Percentiles rank a stretch among this genome's conserved stretches.
Evolutionary conservation across 1,140 invertebrate genomes (phyloP).

Genomic region (Neodiprion lecontei): DNA sequence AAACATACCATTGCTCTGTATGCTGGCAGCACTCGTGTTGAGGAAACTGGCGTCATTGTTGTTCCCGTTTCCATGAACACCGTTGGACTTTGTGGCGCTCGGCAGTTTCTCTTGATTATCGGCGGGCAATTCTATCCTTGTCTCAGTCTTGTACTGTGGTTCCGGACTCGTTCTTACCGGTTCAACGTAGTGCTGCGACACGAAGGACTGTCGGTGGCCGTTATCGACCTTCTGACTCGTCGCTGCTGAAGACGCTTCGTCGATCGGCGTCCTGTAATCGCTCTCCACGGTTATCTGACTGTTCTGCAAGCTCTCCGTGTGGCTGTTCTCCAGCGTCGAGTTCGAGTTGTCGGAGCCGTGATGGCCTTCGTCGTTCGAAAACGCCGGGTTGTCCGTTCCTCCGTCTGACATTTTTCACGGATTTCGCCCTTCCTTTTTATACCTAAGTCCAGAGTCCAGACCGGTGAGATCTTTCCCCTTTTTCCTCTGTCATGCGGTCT

Average conservation of each 20-base stretch:
- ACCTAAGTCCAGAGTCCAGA: conserved; percentile 2
- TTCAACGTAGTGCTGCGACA: conserved; percentile 54
- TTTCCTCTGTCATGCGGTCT: conserved; percentile 26
- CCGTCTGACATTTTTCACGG: conserved; percentile 45
- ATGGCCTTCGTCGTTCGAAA: conserved; percentile 47
- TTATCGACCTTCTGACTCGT: conserved; percentile 40
- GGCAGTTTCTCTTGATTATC: conserved; percentile 43
- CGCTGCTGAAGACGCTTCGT: conserved; percentile 12
- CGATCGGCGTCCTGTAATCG: conserved; percentile 41
- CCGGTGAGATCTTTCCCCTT: not conserved
- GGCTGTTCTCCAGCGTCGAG: conserved; percentile 28
- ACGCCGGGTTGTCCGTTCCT: conserved; percentile 56
- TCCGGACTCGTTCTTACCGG: conserved; percentile 44
- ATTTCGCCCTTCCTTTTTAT: not conserved
- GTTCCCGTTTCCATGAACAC: conserved; percentile 54
- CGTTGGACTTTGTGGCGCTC: conserved; percentile 48
- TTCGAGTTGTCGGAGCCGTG: not conserved
- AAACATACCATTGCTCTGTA: conserved; percentile 49
- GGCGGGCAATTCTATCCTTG: conserved; percentile 53
- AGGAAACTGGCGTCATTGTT: conserved; percentile 59
- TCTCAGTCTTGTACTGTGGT: conserved; percentile 50
- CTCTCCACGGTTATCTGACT: conserved; percentile 24
- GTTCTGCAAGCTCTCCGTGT: conserved; percentile 31
- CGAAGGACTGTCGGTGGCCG: conserved; percentile 49
- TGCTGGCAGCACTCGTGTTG: conserved; percentile 53